Base-by-base conservation (phyloP, 2,797 vertebrate genomes). In the Luscinia luscinia region DNA sequence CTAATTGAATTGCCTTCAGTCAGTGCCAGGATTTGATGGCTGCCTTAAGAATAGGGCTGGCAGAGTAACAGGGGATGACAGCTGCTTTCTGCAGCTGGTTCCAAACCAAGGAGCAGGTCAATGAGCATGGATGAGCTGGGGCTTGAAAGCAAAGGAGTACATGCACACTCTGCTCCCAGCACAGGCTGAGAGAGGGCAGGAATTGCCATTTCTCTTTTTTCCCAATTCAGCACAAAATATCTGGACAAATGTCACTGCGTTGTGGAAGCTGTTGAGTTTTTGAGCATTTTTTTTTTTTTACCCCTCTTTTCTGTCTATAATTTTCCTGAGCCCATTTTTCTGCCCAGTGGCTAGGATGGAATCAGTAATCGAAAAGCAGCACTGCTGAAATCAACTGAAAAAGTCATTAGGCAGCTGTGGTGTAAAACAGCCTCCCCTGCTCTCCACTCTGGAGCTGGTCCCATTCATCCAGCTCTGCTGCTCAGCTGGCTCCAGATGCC, bases 1-100 rank as follows among this genome's bases (percentile, higher is more conserved):
- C 94, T 95, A 93, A 94, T 94, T 96, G 95, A 97, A 96, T 96
- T 96, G 92, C 95, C 84, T 97, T 94, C 94, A 73, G 54, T 64
- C 78, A 85, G 54, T 84, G 83, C 90, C 89, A 96, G 63, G 28
- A 86, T 93, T 87, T 96, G 95, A 95, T 89, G 92, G 78, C 75
- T 95, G 88, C 87, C 63, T 91, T 93, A 90, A 89, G 92, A 97
- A 82, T 57, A 87, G 52, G 52, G 64, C 88, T 87, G 97, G 92
- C 90, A 96, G 41, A 92, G 77, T 91, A 89, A 93, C 76, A 84
- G 80, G 96, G 91, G 61, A 93, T 95, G 95, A 95, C 92, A 95
- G 81, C 96, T 95, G 78, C 90, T 97, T 93, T 96, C 84, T 90
- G 62, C 93, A 93, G 78, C 93, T 96, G 87, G 91, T 72, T 95